Conservation (phyloP, 1,140 invertebrate genomes). For the Chironomus striatipennis region DNA sequence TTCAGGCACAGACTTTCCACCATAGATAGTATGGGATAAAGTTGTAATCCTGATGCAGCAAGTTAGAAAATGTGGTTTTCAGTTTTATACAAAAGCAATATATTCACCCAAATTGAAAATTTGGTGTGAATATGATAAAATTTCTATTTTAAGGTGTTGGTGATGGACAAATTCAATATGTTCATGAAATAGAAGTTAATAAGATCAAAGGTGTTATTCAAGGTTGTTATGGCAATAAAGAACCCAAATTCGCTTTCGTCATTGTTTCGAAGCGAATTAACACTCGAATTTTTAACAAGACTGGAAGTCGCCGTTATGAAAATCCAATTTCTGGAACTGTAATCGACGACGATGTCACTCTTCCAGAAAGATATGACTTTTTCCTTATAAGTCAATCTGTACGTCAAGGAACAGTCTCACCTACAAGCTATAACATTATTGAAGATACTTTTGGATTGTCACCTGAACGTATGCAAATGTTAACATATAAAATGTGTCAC, state of each 20-base stretch:
- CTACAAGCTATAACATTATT: slow-evolving; percentile 73
- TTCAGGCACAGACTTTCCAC: too few relatives aligned
- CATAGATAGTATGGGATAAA: too few relatives aligned
- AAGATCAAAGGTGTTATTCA: slow-evolving; percentile 44
- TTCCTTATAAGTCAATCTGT: slow-evolving; percentile 71
- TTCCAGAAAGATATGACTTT: slow-evolving; percentile 76
- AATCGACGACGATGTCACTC: slow-evolving; percentile 75
- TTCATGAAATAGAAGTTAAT: slow-evolving; percentile 52
- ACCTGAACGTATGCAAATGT: slow-evolving; percentile 59
- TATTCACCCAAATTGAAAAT: too few relatives aligned
- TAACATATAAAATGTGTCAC: slow-evolving; percentile 74
- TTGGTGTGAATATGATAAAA: too few relatives aligned
- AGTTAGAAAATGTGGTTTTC: too few relatives aligned
- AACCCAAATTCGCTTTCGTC: slow-evolving; percentile 56
- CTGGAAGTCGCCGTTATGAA: slow-evolving; percentile 29
- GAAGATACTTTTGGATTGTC: slow-evolving; percentile 51
- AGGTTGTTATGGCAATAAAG: slow-evolving; percentile 43
- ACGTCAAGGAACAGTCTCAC: slow-evolving; percentile 68
- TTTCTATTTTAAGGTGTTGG: too few relatives aligned
- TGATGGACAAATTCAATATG: slow-evolving; percentile 69
- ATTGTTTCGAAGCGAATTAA: slow-evolving; percentile 65
- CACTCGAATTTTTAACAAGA: slow-evolving; percentile 50
- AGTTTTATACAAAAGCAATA: too few relatives aligned
- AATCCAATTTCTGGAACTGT: slow-evolving; percentile 83
- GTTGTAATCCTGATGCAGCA: too few relatives aligned